These are phyloP conservation scores for Napeogenes sylphis DNA, from an alignment of 2,888 invertebrate genomes.

Conservation along the genomic window DNA sequence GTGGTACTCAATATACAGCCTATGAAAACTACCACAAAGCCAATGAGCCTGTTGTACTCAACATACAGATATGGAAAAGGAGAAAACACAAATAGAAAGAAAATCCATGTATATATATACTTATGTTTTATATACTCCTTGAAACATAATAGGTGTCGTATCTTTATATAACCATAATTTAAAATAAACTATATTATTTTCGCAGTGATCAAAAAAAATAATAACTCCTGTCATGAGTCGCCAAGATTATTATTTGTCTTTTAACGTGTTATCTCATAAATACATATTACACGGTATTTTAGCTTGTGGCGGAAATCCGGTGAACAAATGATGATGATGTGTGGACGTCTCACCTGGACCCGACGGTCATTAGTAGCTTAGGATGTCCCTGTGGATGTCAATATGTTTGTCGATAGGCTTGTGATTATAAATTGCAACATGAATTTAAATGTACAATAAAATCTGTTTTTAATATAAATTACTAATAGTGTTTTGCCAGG, in stretches of 20 bases:
- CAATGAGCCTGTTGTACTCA: no score
- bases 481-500: no score
- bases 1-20: no score
- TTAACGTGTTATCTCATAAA: slow-evolving; percentile 34
- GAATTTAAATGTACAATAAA: no score
- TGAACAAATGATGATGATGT: slow-evolving; percentile 68
- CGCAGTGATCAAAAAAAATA: neutral
- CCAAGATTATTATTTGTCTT: slow-evolving; percentile 16
- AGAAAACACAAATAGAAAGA: no score
- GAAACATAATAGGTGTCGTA: no score
- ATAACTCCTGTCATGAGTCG: neutral
- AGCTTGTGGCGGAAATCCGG: slow-evolving; percentile 67
- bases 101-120: no score
- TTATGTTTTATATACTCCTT: no score
- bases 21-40: no score
- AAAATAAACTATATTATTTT: neutral
- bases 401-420: slow-evolving; percentile 14
- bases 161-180: neutral
- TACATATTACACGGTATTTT: slow-evolving; percentile 62
- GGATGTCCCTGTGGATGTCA: slow-evolving; percentile 32
- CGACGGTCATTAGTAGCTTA: slow-evolving; percentile 54
- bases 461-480: no score
- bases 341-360: slow-evolving; percentile 70
- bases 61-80: no score
- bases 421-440: neutral